phyloP scores from a whole-genome alignment of 2,888 invertebrate genomes.

The Mongoloraphidia duomilia region DNA sequence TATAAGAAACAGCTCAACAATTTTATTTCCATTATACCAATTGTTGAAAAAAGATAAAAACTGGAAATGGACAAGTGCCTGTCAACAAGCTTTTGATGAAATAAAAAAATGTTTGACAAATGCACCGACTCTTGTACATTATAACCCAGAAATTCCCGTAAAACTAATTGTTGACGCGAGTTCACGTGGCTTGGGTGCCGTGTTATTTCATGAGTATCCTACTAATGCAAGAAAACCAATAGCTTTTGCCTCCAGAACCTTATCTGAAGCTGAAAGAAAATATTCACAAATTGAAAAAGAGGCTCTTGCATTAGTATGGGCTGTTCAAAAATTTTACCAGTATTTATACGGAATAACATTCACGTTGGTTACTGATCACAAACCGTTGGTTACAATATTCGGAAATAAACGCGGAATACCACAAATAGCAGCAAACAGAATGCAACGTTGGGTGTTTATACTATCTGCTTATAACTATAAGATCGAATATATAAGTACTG shows the following conservation, averaged over 20 bases:
- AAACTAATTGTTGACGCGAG: slow-evolving; percentile 3
- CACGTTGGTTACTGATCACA: slow-evolving; percentile 1
- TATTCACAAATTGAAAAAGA: slow-evolving; percentile 9
- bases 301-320: slow-evolving; percentile 5
- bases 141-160: background rate
- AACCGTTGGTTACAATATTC: slow-evolving; percentile 1
- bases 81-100: background rate
- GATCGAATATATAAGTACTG: slow-evolving; percentile 8
- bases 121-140: background rate
- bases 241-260: slow-evolving; percentile 10
- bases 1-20: background rate
- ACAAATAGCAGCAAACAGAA: slow-evolving; percentile 6
- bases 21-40: background rate
- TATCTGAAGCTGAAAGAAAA: slow-evolving; percentile 9
- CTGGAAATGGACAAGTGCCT: background rate
- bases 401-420: background rate
- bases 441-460: slow-evolving; percentile 8
- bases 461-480: slow-evolving; percentile 13
- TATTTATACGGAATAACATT: background rate
- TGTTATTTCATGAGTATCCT: background rate
- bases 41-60: background rate
- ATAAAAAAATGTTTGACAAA: background rate
- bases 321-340: background rate
- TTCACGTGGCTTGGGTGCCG: background rate
- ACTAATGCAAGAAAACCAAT: slow-evolving; percentile 5